A percentile compares a stretch with the other conserved stretches of the same genome.
Evolutionary conservation across 2,113 vertebrate species (phyloP).

Genomic region (Cottus gobio): DNA sequence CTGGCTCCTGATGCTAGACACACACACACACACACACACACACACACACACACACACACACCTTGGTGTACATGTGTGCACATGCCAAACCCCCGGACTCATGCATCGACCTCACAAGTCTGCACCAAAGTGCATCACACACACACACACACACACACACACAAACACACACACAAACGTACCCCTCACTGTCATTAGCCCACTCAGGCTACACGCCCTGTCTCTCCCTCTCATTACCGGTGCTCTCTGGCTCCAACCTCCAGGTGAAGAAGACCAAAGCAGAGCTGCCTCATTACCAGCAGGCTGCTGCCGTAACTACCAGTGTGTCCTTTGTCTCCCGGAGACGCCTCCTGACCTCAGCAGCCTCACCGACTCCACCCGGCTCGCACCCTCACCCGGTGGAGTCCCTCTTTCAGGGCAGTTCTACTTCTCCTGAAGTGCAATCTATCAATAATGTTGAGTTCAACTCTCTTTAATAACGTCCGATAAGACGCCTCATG

Average conservation of each 20-base stretch:
- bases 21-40: neutral
- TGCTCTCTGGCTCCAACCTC: constrained; percentile 50
- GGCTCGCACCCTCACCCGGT: neutral
- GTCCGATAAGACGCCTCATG: too few species aligned
- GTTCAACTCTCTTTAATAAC: too few species aligned
- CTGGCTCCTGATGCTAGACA: neutral
- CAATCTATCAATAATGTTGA: too few species aligned
- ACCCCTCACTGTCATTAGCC: constrained; percentile 45
- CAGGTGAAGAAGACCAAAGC: constrained; percentile 45
- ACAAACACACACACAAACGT: neutral
- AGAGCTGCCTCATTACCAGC: constrained; percentile 48
- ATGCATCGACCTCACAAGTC: constrained; percentile 19
- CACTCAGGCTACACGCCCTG: constrained; percentile 33
- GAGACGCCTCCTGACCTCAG: neutral
- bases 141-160: constrained; percentile 33
- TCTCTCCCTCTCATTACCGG: constrained; percentile 65
- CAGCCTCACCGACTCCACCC: constrained; percentile 13
- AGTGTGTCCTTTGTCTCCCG: constrained; percentile 6
- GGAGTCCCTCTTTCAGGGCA: too few species aligned
- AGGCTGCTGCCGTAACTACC: constrained; percentile 61
- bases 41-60: neutral
- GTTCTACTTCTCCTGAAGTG: too few species aligned
- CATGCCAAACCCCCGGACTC: constrained; percentile 12
- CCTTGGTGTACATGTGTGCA: constrained; percentile 1
- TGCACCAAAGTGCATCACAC: constrained; percentile 5